Evolutionary conservation across 2,113 vertebrate species (phyloP), one percentile per base, ranked within the genome.

Genomic region (Mormyrus iriodes): DNA sequence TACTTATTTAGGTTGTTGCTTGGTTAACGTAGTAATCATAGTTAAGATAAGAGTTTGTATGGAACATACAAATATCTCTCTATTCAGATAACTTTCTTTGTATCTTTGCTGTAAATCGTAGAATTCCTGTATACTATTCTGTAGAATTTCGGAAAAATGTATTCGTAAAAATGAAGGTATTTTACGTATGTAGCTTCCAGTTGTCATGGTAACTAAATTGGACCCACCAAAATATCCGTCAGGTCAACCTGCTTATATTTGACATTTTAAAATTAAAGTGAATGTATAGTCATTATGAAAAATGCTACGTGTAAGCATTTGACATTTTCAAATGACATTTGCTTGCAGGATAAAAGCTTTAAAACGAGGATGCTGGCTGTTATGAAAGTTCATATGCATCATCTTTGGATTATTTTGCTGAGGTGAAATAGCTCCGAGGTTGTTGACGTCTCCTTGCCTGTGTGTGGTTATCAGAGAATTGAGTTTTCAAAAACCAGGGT

Each of bases 331-430:
- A 19, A 17, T 79, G 73, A 42, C 73, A 79, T 79, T 79, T 79
- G 73, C 73, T 42, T 79, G 73, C 15, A 79, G 73, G 35, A 79
- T 79, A 79, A 79, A 79, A 79, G 73, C 73, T 79, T 79, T 79
- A 79, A 79, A 42, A 13, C 35, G 39, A 79, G 69, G 39, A 76
- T 76, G 31, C 12, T 15, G 15, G 35, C 73, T 42, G 2, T 31
- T 79, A 79, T 79, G 39, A 42, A 79, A 79, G 35, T 79, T 17
- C 15, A 7, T 17, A 35, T 79, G 35, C 15, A 79, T 79, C 73
- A 35, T 79, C 31, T 39, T 19, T 76, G 69, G 12, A 13, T 17
- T 42, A 35, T 79, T 79, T 42, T 39, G 31, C 17, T 17, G 39
- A 35, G 73, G 31, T 79, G 35, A 79, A 31, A 79, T 42, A 42